Evolutionary conservation across 2,113 vertebrate species (phyloP).

Genomic region (Thamnaconus septentrionalis): DNA sequence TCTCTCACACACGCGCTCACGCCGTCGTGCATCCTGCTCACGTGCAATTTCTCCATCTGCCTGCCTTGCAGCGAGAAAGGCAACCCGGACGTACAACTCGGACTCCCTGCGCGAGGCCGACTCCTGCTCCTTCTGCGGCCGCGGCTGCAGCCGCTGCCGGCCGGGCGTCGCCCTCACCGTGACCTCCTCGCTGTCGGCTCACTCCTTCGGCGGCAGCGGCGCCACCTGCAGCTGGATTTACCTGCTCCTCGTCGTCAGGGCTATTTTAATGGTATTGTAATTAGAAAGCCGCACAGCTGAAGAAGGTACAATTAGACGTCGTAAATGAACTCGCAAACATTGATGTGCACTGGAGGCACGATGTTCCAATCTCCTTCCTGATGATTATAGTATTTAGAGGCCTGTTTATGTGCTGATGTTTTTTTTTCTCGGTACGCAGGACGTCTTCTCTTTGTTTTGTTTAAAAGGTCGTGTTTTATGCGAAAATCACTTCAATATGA

Average conservation of each 20-base stretch:
- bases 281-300: background rate
- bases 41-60: background rate
- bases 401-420: background rate
- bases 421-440: background rate
- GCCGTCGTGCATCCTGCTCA: no score
- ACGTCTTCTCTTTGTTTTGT: background rate
- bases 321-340: background rate
- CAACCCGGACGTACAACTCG: slow-evolving; percentile 81
- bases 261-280: slow-evolving; percentile 9
- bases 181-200: background rate
- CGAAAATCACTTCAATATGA: background rate
- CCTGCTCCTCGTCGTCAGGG: slow-evolving; percentile 23
- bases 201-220: background rate
- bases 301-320: background rate
- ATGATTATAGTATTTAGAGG: slow-evolving; percentile 16
- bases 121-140: slow-evolving; percentile 77
- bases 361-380: background rate
- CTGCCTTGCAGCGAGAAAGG: slow-evolving; percentile 73
- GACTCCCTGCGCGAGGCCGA: slow-evolving; percentile 60
- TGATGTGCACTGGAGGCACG: slow-evolving; percentile 8
- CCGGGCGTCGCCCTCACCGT: slow-evolving; percentile 27
- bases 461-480: background rate
- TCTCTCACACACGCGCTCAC: no score
- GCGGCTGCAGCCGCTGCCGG: slow-evolving; percentile 67
- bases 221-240: slow-evolving; percentile 19